Conservation (phyloP, 2,797 vertebrate species). For the Malurus leucopterus region DNA sequence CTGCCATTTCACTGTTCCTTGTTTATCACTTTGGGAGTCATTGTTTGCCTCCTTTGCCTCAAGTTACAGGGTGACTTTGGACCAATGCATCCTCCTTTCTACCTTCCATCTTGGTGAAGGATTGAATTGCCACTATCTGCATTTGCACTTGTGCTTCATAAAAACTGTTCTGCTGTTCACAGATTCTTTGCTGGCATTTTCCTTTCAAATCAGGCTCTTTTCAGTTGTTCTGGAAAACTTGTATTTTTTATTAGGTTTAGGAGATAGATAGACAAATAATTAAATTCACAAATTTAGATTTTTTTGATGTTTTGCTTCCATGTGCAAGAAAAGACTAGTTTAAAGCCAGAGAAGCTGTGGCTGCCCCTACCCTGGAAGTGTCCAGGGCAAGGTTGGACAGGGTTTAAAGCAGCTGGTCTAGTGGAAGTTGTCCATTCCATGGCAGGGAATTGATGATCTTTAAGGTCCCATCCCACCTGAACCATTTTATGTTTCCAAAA, state of each 20-base stretch:
- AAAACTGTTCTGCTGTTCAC: not conserved
- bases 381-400: not conserved
- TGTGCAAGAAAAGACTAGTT: not conserved
- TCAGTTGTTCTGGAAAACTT: not conserved
- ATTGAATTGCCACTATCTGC: not conserved
- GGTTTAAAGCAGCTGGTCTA: not conserved
- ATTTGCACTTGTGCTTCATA: not conserved
- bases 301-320: not conserved
- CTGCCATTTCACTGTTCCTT: not conserved
- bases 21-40: not conserved
- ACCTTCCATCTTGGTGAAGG: not conserved
- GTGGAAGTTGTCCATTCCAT: not conserved
- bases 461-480: not conserved
- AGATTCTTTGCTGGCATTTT: not conserved
- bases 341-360: not conserved
- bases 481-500: not conserved
- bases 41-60: not conserved
- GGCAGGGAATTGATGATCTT: not conserved
- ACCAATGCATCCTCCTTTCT: not conserved
- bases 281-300: not conserved
- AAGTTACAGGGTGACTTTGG: not conserved
- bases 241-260: not conserved
- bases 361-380: not conserved
- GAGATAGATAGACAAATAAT: not conserved
- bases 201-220: not conserved